These are phyloP conservation scores for Dolichomitus sp. DNA, from an alignment of 2,888 invertebrate genomes.

Conservation along the genomic window DNA sequence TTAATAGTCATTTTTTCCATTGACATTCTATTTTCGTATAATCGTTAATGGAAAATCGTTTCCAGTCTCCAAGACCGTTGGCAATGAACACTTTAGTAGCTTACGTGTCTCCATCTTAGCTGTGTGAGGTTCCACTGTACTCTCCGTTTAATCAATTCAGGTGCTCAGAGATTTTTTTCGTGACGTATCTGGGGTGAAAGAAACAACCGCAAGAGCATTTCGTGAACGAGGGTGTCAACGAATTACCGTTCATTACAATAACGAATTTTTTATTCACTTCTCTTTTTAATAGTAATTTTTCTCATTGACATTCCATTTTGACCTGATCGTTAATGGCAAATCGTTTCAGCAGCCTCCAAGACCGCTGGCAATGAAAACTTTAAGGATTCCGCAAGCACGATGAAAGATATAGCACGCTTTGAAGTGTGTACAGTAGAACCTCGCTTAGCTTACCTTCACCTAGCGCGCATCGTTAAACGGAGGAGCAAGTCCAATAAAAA, in stretches of 20 bases:
- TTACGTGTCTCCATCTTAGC: no score
- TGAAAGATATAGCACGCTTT: not conserved
- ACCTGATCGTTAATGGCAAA: not conserved
- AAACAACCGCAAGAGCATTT: not conserved
- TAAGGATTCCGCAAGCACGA: not conserved
- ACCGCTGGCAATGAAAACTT: not conserved
- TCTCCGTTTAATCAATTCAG: not conserved
- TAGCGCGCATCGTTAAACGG: no score
- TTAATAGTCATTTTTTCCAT: not conserved
- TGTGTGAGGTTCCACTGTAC: no score
- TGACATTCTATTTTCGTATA: no score
- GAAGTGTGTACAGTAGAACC: no score
- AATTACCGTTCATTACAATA: no score
- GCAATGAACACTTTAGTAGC: no score
- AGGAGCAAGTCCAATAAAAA: no score
- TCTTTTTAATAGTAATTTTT: not conserved
- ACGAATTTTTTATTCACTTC: not conserved
- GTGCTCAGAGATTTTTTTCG: not conserved
- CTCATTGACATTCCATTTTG: not conserved
- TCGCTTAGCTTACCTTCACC: no score
- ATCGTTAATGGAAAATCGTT: no score
- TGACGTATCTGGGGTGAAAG: not conserved
- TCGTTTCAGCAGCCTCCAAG: not conserved
- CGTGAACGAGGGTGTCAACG: no score
- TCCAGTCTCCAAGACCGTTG: no score